These are phyloP conservation scores for Procambarus virginalis DNA, from an alignment of 1,140 invertebrate genomes.

Conservation along the genomic window DNA sequence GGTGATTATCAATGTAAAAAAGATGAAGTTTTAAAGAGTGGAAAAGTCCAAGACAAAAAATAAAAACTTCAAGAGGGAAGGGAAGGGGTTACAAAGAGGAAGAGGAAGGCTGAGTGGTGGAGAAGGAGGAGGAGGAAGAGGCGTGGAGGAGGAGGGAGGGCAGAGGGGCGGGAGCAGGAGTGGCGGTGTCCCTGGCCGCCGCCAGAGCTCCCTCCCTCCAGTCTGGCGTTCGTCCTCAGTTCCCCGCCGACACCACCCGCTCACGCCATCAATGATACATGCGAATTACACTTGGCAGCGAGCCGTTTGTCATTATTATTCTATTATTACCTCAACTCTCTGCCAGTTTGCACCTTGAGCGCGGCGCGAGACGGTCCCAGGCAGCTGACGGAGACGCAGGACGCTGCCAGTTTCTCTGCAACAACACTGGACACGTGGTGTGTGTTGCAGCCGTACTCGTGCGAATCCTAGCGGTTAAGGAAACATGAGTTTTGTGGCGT, in stretches of 20 bases:
- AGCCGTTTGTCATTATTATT: constrained; percentile 58
- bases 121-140: background rate
- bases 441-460: background rate
- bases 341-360: constrained; percentile 24
- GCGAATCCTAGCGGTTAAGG: background rate
- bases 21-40: too few species aligned
- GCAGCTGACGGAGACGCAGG: background rate
- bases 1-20: too few species aligned
- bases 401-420: background rate
- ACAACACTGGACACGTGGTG: constrained; percentile 8
- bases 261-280: constrained; percentile 29
- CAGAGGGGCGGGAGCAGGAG: constrained; percentile 2
- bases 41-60: background rate
- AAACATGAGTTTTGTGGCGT: background rate
- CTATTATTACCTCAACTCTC: constrained; percentile 52
- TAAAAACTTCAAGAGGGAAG: background rate
- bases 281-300: constrained; percentile 16
- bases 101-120: background rate
- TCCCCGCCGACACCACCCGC: constrained; percentile 5
- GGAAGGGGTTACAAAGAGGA: background rate
- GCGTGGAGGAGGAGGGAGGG: background rate
- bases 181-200: background rate
- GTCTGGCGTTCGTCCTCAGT: constrained; percentile 11
- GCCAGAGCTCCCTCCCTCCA: background rate
- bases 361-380: background rate